These are phyloP conservation scores for Rhysida immarginata DNA, from an alignment of 1,140 invertebrate species.

Conservation along the genomic window DNA sequence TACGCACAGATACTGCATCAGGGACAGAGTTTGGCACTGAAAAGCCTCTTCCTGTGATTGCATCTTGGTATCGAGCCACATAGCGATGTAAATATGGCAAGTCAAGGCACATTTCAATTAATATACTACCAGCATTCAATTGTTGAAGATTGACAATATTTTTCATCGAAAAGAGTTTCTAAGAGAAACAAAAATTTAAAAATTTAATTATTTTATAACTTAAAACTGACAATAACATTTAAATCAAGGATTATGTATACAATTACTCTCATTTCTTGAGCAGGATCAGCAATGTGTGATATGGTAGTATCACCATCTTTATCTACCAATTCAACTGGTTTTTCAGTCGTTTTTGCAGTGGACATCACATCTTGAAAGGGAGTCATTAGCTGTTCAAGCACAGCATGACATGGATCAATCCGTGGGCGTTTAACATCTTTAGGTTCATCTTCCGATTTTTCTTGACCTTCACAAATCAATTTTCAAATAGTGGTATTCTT, in stretches of 20 bases:
- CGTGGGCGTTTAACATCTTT: slow-evolving; percentile 27
- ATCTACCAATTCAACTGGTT: slow-evolving; percentile 20
- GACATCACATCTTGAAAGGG: slow-evolving; percentile 28
- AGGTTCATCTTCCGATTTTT: slow-evolving; percentile 19
- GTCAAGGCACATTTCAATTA: slow-evolving; percentile 60
- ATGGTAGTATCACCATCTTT: slow-evolving; percentile 26
- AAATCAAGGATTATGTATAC: not conserved
- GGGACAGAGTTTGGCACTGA: slow-evolving; percentile 49
- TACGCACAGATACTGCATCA: slow-evolving; percentile 54
- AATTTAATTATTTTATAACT: not conserved
- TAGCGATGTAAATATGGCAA: slow-evolving; percentile 59
- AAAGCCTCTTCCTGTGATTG: slow-evolving; percentile 45
- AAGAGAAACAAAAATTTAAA: slow-evolving; percentile 12
- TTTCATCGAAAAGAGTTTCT: slow-evolving; percentile 39
- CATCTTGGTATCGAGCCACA: slow-evolving; percentile 50
- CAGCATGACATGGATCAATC: slow-evolving; percentile 29
- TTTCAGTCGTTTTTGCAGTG: slow-evolving; percentile 17
- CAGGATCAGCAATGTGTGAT: slow-evolving; percentile 23
- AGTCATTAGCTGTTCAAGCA: slow-evolving; percentile 33
- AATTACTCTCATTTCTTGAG: slow-evolving; percentile 24
- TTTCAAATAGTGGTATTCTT: too few relatives aligned
- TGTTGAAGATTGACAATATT: slow-evolving; percentile 45
- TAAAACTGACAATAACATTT: not conserved
- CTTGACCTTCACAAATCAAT: too few relatives aligned
- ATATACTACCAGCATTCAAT: slow-evolving; percentile 55